Conservation (phyloP, 2,113 vertebrate species). For the Dunckerocampus dactyliophorus region DNA sequence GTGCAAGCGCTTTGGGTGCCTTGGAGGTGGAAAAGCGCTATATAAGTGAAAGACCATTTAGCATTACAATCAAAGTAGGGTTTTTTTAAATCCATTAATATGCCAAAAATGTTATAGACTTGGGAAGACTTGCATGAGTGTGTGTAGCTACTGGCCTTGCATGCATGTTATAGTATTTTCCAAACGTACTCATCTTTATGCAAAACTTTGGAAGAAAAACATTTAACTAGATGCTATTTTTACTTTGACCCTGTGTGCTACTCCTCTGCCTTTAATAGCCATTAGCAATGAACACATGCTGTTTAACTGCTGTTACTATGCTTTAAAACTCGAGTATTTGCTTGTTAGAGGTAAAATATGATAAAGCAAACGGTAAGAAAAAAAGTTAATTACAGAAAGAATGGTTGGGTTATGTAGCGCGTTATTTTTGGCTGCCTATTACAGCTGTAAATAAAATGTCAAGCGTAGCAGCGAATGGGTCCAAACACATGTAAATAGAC, state of each 20-base stretch:
- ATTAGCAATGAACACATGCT: conserved; percentile 4
- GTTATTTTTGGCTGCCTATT: neutral
- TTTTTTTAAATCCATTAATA: no score
- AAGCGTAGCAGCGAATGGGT: neutral
- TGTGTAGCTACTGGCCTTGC: no score
- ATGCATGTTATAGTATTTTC: no score
- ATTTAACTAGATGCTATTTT: no score
- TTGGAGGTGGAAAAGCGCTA: no score
- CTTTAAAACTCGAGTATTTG: neutral
- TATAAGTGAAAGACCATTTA: no score
- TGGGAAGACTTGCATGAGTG: no score
- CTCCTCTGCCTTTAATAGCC: conserved; percentile 4
- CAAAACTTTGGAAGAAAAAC: no score
- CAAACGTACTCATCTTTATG: no score
- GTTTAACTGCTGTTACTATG: conserved; percentile 11
- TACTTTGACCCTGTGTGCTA: neutral
- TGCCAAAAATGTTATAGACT: no score
- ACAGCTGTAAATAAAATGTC: neutral
- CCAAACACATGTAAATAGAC: conserved; percentile 9
- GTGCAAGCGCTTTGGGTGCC: no score
- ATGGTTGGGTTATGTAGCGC: neutral
- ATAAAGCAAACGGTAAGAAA: neutral
- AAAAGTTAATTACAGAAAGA: neutral
- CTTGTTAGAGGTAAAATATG: conserved; percentile 8
- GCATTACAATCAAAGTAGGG: no score